Evolutionary conservation across 2,888 invertebrate genomes (phyloP).

Genomic region (Idaea aversata): DNA sequence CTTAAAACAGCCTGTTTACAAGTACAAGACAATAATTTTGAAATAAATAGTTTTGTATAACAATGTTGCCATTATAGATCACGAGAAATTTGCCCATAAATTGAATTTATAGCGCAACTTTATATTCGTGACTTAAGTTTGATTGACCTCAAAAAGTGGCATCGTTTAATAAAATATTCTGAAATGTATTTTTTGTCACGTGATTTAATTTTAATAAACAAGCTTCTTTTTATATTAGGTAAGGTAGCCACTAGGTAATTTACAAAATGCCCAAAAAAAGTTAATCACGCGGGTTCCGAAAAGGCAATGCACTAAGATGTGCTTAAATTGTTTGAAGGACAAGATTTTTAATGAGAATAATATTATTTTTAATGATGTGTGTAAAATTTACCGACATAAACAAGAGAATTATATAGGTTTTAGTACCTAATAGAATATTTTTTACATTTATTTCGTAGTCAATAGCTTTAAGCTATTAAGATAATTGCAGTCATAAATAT

Average conservation of each 20-base stretch:
- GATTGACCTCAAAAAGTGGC: too few relatives aligned
- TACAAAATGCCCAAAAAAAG: not conserved
- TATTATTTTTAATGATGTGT: not conserved
- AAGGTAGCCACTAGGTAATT: not conserved
- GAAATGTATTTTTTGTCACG: not conserved
- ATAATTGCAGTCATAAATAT: not conserved
- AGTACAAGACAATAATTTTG: too few relatives aligned
- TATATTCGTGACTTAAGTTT: not conserved
- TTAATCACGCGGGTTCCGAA: not conserved
- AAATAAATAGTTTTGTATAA: not conserved
- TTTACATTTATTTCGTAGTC: not conserved
- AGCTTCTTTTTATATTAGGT: not conserved
- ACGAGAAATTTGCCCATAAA: not conserved
- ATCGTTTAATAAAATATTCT: too few relatives aligned
- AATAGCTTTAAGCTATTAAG: not conserved
- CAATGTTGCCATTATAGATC: not conserved
- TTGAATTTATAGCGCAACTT: not conserved
- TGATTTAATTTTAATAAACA: not conserved
- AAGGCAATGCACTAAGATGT: not conserved
- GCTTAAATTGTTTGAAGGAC: not conserved
- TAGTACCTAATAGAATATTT: not conserved
- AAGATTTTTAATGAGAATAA: not conserved
- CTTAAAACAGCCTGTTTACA: too few relatives aligned
- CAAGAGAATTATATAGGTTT: not conserved
- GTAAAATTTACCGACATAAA: not conserved